Evolutionary conservation across 1,140 invertebrate species (phyloP), one percentile per base, ranked within the genome.

Genomic region (Chrysomallon squamiferum): DNA sequence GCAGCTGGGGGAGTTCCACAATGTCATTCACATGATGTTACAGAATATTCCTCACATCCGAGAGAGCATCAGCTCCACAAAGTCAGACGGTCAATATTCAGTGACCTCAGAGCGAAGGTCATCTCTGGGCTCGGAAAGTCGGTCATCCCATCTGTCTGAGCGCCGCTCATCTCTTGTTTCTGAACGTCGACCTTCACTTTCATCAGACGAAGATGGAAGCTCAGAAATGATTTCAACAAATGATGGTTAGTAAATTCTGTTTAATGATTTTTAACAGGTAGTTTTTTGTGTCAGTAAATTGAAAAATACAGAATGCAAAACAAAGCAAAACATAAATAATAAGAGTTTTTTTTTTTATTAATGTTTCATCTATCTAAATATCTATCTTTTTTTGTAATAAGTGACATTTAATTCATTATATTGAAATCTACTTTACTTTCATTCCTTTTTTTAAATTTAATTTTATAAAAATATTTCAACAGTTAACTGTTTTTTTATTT

Each of bases 11-110:
- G 60, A 72, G 9, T 85, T 78, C 66, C 80, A 84, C 59, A 81
- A 74, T 73, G 80, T 82, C 13, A 25, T 82, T 25, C 84, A 85
- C 65, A 61, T 85, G 67, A 59, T 84, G 38, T 62, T 85, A 13
- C 76, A 84, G 54, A 73, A 79, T 35, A 75, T 84, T 9, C 82
- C 84, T 2, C 71, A 69, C 15, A 70, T 68, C 56, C 62, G 49
- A 52, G 71, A 74, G 30, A 60, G 60, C 13, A 59, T 62, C 2
- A 47, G 45, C 3, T 29, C 25, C 38, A 52, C 35, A 5, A 49
- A 50, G 61, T 38, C 33, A 32, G 38, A 47, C 29, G 43, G 22
- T 47, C 22, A 59, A 20, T 13, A 20, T 47, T 20, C 45, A 18
- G 45, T 22, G n/a, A 15, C 25, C 6, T 47, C 45, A 47, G n/a